These are phyloP conservation scores for Austrolebias charrua DNA, from an alignment of 2,797 vertebrate genomes.

Conservation along the genomic window DNA sequence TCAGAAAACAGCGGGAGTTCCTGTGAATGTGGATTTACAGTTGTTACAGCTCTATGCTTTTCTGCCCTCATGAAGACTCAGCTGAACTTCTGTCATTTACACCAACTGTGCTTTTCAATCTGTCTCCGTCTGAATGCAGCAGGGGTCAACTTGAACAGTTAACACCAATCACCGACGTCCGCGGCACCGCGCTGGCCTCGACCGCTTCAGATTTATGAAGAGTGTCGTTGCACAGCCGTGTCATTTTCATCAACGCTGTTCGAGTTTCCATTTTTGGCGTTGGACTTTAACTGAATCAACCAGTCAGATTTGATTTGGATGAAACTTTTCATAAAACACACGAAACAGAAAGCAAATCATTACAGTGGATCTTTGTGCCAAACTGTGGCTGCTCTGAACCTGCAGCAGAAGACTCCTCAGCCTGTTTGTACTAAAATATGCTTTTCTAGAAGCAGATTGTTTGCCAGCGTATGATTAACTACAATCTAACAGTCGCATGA, in stretches of 20 bases:
- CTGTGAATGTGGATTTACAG: constrained; percentile 2
- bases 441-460: constrained; percentile 3
- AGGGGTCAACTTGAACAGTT: neutral
- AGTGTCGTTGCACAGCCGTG: neutral
- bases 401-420: constrained; percentile 31
- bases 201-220: constrained; percentile 1
- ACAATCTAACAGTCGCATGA: constrained; percentile 11
- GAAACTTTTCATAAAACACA: no score
- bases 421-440: constrained; percentile 37
- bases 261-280: neutral
- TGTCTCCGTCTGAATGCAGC: neutral
- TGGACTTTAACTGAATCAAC: neutral
- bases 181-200: neutral
- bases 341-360: neutral
- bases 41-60: neutral
- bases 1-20: neutral
- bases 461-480: constrained; percentile 36
- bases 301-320: neutral
- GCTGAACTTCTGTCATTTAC: neutral
- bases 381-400: constrained; percentile 37
- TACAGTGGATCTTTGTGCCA: constrained; percentile 14
- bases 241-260: neutral
- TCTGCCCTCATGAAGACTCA: neutral
- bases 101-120: constrained; percentile 16
- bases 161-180: neutral